Conservation (phyloP, 92 coral and sea anemone genomes). For the Palythoa grandis region DNA sequence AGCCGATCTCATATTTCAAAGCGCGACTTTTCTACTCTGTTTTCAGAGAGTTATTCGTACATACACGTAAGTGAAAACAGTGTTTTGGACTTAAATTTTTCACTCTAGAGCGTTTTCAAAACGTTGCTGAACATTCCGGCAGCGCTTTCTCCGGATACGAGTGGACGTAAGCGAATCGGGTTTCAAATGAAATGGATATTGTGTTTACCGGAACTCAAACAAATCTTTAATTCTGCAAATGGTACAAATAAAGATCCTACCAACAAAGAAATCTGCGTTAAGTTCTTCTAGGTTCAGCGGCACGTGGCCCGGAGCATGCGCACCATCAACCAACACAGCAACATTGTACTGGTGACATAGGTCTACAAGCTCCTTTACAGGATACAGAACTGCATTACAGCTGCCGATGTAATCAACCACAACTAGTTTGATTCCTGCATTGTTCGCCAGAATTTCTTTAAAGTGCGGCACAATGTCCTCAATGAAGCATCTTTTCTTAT, state of each 20-base stretch:
- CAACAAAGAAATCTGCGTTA: constrained; percentile 81
- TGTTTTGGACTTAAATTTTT: no score
- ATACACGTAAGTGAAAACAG: no score
- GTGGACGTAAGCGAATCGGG: no score
- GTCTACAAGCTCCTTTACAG: constrained; percentile 65
- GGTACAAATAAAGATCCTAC: constrained; percentile 44
- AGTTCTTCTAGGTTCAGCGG: constrained; percentile 71
- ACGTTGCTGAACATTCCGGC: no score
- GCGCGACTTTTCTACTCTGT: no score
- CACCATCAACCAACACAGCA: constrained; percentile 77
- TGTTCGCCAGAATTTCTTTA: constrained; percentile 61
- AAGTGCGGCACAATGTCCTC: constrained; percentile 73
- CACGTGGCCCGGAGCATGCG: constrained; percentile 86
- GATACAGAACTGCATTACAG: constrained; percentile 69
- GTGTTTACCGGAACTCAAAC: no score
- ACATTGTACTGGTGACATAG: constrained; percentile 70
- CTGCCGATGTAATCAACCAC: constrained; percentile 77
- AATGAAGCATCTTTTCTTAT: constrained; percentile 57
- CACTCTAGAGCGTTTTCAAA: no score
- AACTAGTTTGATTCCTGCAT: constrained; percentile 65
- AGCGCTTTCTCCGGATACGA: no score
- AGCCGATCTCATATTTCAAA: no score
- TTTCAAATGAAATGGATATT: background rate
- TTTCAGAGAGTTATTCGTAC: no score
- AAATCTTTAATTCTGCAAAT: background rate